Base-by-base conservation (phyloP, 2,888 invertebrate genomes). In the Phalera bucephala region DNA sequence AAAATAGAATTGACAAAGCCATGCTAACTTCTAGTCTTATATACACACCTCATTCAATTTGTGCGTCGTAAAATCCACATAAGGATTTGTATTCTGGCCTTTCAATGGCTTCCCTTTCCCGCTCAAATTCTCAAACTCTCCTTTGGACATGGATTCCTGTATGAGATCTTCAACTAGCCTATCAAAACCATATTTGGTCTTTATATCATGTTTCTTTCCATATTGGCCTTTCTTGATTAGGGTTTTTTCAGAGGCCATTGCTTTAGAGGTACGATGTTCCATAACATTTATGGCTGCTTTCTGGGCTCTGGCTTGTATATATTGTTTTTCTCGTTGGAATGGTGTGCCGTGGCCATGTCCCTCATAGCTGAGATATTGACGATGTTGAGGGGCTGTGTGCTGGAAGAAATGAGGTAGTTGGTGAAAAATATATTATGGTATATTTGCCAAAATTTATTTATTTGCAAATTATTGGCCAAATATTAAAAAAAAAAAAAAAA, bases 141-240 rank as follows among this genome's bases (percentile, higher is more conserved):
- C 97, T 74, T 93, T 94, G 0, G 94, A 93, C 93, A 98, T 97
- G 0, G 97, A 94, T 69, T 97, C 96, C 62, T 96, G 96, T 50
- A 98, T 97, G 42, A 97, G 88, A 89, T 97, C 97, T 75, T 97
- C 97, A 0, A 97, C 97, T 0, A 97, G 83, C 34, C 97, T 92
- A 48, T 97, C 97, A 59, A 96, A 94, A 0, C 96, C 96, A 67
- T 93, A 93, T 86, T 95, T 94, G 0, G 95, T 95, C 86, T 95
- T 95, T 11, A 94, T 93, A 55, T 94, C 94, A 78, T 94, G 94
- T 57, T 91, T 92, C 33, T 89, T 89, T 34, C 89, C 81, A 15
- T 93, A 91, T 3, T 73, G 90, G 27, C 91, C 92, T 65, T 92
- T 93, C 41, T 93, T 93, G 87, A 94, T 92, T 0, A 96, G 62